Conservation (phyloP, 2,888 invertebrate species). For the Plebejus anna region DNA sequence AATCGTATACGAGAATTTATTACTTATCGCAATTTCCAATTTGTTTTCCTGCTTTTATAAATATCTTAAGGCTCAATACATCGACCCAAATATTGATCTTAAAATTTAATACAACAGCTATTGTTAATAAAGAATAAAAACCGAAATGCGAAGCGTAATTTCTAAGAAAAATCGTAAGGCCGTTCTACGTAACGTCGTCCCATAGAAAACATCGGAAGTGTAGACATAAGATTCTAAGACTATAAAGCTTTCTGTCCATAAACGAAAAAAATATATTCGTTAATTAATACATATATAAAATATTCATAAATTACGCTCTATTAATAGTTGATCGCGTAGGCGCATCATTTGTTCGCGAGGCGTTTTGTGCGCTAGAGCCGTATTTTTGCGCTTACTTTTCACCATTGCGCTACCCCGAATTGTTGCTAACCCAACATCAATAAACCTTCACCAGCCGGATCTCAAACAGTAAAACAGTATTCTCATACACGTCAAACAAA, state of each 20-base stretch:
- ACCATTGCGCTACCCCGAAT: not conserved
- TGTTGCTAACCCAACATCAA: not conserved
- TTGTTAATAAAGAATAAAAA: slow-evolving; percentile 29
- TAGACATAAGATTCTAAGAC: slow-evolving; percentile 50
- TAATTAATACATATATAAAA: slow-evolving; percentile 52
- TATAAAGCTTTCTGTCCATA: slow-evolving; percentile 50
- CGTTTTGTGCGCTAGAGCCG: not conserved
- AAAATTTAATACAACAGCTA: slow-evolving; percentile 23
- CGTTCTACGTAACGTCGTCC: slow-evolving; percentile 49
- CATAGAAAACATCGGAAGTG: slow-evolving; percentile 52
- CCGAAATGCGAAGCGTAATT: slow-evolving; percentile 32
- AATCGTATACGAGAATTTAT: not conserved
- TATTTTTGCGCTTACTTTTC: not conserved
- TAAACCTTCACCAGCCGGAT: not conserved
- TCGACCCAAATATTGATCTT: slow-evolving; percentile 28
- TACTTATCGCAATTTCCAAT: not conserved
- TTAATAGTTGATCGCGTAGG: slow-evolving; percentile 53
- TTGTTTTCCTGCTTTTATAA: not conserved
- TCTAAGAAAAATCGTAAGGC: slow-evolving; percentile 39
- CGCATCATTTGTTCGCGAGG: slow-evolving; percentile 1
- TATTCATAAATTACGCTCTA: slow-evolving; percentile 61
- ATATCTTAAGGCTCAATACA: slow-evolving; percentile 26
- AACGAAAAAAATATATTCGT: slow-evolving; percentile 47
- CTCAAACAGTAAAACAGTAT: not conserved
- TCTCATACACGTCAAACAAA: not conserved